These are phyloP conservation scores for Mus caroli DNA, from an alignment of 2,797 vertebrate species.

Conservation along the genomic window DNA sequence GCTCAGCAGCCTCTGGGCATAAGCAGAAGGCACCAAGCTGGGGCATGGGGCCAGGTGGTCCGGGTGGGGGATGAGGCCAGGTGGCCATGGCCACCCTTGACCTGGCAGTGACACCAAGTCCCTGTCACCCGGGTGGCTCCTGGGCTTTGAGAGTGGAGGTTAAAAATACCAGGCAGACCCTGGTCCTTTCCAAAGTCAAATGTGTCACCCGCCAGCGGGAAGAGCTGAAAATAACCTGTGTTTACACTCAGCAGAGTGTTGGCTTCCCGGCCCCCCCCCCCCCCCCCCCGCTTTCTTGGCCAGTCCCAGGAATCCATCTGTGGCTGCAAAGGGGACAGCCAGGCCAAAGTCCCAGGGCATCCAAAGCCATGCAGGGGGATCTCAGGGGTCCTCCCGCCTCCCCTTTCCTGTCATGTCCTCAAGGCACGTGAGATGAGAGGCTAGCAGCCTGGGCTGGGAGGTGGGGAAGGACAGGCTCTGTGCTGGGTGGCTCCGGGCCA, in stretches of 20 bases:
- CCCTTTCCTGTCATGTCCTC: background rate
- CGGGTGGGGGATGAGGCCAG: background rate
- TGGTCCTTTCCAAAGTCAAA: conserved; percentile 72
- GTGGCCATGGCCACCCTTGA: background rate
- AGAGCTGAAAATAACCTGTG: conserved; percentile 78
- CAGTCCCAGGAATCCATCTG: background rate
- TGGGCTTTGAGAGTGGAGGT: conserved; percentile 41
- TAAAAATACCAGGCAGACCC: conserved; percentile 66
- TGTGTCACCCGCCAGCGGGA: conserved; percentile 61
- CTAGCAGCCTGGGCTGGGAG: background rate
- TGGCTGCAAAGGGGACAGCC: background rate
- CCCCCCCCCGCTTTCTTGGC: conserved; percentile 65
- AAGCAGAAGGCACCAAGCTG: background rate
- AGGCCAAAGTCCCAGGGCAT: background rate
- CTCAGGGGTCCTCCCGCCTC: background rate
- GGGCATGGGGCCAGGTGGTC: background rate
- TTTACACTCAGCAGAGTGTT: conserved; percentile 81
- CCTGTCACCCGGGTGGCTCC: background rate
- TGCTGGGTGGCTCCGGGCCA: background rate
- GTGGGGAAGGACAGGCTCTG: background rate
- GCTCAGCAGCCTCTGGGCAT: background rate
- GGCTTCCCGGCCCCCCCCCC: conserved; percentile 62
- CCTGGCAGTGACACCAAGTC: background rate
- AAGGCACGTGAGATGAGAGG: background rate
- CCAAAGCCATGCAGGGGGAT: background rate